phyloP scores from a whole-genome alignment of 2,888 invertebrate species.

The Laothoe populi region DNA sequence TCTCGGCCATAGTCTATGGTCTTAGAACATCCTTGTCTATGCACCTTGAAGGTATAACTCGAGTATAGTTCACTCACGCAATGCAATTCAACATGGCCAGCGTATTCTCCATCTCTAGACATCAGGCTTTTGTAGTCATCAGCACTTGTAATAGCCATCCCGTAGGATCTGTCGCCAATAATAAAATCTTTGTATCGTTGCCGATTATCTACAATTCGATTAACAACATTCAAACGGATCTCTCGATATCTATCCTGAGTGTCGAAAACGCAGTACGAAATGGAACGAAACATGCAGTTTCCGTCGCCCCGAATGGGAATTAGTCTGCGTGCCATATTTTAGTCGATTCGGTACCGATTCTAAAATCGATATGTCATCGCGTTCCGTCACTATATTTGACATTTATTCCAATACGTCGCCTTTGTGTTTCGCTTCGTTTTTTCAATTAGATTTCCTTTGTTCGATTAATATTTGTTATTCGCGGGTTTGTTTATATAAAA shows the following conservation, averaged over 20 bases:
- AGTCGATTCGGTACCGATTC: constrained; percentile 31
- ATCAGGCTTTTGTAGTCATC: constrained; percentile 63
- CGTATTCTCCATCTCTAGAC: constrained; percentile 72
- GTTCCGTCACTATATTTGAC: constrained; percentile 12
- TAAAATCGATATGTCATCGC: constrained; percentile 22
- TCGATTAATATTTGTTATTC: neutral
- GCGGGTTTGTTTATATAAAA: neutral
- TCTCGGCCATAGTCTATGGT: constrained; percentile 73
- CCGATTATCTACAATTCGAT: constrained; percentile 69
- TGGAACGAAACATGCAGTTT: constrained; percentile 73
- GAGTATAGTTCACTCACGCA: constrained; percentile 65
- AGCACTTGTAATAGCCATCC: constrained; percentile 48
- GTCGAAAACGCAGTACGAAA: constrained; percentile 67
- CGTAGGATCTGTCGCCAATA: constrained; percentile 72
- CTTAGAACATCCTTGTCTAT: constrained; percentile 56
- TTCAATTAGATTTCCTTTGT: neutral
- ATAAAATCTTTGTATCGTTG: constrained; percentile 72
- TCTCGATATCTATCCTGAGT: constrained; percentile 72
- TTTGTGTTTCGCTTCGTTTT: neutral
- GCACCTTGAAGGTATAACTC: constrained; percentile 70
- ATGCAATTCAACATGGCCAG: constrained; percentile 74
- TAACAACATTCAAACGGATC: constrained; percentile 63
- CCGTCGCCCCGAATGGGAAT: constrained; percentile 72
- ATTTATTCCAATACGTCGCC: neutral
- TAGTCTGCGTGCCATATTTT: constrained; percentile 58